Evolutionary conservation across 2,888 invertebrate species (phyloP).

Genomic region (Orthosia incerta): DNA sequence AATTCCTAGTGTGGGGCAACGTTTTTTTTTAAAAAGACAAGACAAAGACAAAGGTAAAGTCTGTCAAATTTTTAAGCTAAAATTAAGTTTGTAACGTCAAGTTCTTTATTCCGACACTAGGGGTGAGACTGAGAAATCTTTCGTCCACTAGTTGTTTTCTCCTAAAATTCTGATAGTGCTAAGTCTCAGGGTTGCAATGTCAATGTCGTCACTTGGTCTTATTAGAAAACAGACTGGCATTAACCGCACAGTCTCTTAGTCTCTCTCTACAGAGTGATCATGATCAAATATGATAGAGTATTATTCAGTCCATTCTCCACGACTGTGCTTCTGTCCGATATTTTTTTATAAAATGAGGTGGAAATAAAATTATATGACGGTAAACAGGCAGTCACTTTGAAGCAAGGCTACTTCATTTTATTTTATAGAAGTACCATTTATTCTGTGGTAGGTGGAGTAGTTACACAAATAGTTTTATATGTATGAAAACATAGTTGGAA

Average conservation of each 20-base stretch:
- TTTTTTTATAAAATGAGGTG: conserved; percentile 50
- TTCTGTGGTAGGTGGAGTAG: not conserved
- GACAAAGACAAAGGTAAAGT: no score
- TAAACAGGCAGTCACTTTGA: conserved; percentile 28
- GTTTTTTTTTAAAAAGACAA: no score
- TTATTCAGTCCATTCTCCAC: not conserved
- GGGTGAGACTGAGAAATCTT: no score
- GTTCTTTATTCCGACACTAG: no score
- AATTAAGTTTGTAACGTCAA: no score
- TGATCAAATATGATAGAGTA: not conserved
- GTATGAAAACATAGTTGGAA: conserved; percentile 7
- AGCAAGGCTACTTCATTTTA: not conserved
- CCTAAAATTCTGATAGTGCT: not conserved
- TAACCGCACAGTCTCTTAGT: not conserved
- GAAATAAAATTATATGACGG: conserved; percentile 27
- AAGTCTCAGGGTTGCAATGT: not conserved
- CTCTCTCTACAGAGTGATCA: not conserved
- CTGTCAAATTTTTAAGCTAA: no score
- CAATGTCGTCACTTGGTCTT: not conserved
- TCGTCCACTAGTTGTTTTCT: no score
- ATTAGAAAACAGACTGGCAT: not conserved
- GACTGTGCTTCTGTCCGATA: conserved; percentile 13
- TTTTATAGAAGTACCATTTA: not conserved
- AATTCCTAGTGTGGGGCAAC: no score
- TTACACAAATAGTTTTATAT: conserved; percentile 1